Base-by-base conservation (phyloP, 1,140 invertebrate species). In the Calliopsis andreniformis region DNA sequence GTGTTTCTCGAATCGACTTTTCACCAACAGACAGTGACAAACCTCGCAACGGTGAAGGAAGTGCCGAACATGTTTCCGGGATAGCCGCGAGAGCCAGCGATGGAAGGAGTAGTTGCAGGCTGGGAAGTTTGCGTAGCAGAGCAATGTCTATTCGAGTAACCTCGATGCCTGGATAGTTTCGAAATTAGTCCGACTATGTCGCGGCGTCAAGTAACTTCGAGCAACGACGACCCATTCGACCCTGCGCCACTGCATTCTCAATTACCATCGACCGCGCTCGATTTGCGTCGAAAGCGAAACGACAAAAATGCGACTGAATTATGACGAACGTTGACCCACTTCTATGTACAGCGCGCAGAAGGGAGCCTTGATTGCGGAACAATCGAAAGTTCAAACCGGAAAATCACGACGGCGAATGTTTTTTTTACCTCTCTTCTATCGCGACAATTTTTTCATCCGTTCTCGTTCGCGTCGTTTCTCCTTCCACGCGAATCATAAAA, bases 71-170 rank as follows among this genome's bases (percentile, higher is more conserved):
- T 35, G 79, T 75, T 70, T 68, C 77, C 59, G 51, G 25, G 30
- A 72, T 51, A 66, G 76, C 47, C 58, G 47, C 47, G 78, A 58
- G 67, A 75, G 69, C 76, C 58, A 43, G 42, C 25, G 47, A 51
- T 58, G 45, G 76, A 79, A 82, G 81, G 68, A 83, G 64, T 62
- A 70, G 67, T 79, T 51, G 53, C 47, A 47, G 49, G n/a, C 16
- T 49, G 12, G 47, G 47, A 69, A 82, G 70, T 79, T 82, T 23
- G 45, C 56, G 39, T n/a, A n/a, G 30, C 47, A 47, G 12, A 80
- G 43, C 69, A 83, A 84, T 70, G 80, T 82, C 71, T 68, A 68
- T 67, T 72, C 80, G 80, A 76, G 69, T 83, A 84, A 79, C 81
- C 80, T 55, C 49, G 56, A 61, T 47, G 51, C 71, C 35, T 42